A percentile compares a stretch with the other conserved stretches of the same genome.
These are phyloP conservation scores for Ochlodes sylvanus DNA, from an alignment of 2,888 invertebrate species.

Conservation along the genomic window DNA sequence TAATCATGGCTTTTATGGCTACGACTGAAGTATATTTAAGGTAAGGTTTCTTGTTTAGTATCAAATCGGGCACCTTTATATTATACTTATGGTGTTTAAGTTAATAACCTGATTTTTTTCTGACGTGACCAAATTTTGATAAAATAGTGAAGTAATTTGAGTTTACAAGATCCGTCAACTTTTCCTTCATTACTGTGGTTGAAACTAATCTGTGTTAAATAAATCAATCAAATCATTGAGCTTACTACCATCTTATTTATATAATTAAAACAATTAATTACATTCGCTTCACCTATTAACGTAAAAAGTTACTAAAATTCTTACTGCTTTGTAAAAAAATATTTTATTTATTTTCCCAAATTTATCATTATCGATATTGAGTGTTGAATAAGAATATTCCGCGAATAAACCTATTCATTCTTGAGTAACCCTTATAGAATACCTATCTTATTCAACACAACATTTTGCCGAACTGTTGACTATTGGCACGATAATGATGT, in stretches of 20 bases:
- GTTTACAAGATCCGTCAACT: no score
- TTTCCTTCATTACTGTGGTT: no score
- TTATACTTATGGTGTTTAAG: neutral
- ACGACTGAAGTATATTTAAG: neutral
- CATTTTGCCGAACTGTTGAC: slow-evolving; percentile 36
- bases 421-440: slow-evolving; percentile 17
- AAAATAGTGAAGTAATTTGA: neutral
- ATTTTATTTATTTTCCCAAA: no score
- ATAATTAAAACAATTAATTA: no score
- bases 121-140: neutral
- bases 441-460: slow-evolving; percentile 33
- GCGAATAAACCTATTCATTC: slow-evolving; percentile 5
- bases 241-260: no score
- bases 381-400: slow-evolving; percentile 15
- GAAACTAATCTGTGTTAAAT: no score
- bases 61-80: neutral
- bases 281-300: no score
- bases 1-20: slow-evolving; percentile 6
- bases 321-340: no score
- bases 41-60: neutral
- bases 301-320: no score
- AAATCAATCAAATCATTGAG: no score
- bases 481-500: slow-evolving; percentile 40
- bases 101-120: neutral
- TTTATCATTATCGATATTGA: neutral